Conservation (phyloP, 1,140 invertebrate species). For the Megalopta genalis region DNA sequence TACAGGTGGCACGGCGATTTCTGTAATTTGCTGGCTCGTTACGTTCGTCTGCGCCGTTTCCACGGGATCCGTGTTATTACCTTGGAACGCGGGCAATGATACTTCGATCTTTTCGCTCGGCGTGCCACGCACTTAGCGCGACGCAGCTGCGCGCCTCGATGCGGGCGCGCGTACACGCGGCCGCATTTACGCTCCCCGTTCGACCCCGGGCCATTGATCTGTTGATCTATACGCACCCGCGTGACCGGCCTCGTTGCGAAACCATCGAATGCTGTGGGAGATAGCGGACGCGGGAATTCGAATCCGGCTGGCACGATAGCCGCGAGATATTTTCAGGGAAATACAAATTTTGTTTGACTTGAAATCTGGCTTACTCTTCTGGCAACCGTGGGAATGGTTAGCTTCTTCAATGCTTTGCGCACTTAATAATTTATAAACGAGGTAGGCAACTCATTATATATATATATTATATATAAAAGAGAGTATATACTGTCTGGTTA, state of each 20-base stretch:
- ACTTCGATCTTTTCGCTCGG: background rate
- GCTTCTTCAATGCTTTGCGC: too few relatives aligned
- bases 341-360: too few relatives aligned
- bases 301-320: too few relatives aligned
- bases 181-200: too few relatives aligned
- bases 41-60: background rate
- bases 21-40: background rate
- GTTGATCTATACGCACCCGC: background rate
- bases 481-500: too few relatives aligned
- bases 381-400: too few relatives aligned
- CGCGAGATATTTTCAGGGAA: too few relatives aligned
- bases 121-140: background rate
- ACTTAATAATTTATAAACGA: too few relatives aligned
- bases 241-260: background rate
- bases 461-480: too few relatives aligned
- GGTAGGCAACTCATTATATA: too few relatives aligned
- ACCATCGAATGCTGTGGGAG: background rate
- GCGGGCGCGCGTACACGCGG: background rate
- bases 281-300: background rate
- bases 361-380: too few relatives aligned
- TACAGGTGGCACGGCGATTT: background rate
- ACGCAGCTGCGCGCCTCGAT: background rate
- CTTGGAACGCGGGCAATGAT: background rate
- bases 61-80: background rate
- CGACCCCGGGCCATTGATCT: constrained; percentile 2